These are phyloP conservation scores for Iguana delicatissima DNA, from an alignment of 2,797 vertebrate genomes.

Conservation along the genomic window DNA sequence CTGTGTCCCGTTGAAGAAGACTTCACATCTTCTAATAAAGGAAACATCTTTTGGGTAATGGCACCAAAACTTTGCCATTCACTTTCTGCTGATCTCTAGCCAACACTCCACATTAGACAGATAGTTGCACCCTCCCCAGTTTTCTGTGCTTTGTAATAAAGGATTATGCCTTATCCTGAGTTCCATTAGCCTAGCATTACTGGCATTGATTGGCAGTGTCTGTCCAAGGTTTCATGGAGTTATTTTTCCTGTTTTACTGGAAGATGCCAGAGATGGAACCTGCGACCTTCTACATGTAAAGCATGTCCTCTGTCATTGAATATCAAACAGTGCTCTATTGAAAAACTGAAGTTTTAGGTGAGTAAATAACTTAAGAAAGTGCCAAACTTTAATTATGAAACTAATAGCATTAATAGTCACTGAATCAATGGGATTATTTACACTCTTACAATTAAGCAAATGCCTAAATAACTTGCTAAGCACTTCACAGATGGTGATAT, in stretches of 20 bases:
- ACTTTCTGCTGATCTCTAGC: background rate
- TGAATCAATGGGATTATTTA: constrained; percentile 23
- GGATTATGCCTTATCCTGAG: too few relatives aligned
- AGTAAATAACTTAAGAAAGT: constrained; percentile 8
- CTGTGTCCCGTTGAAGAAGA: too few relatives aligned
- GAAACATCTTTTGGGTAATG: background rate
- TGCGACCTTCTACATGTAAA: background rate
- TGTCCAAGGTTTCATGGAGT: background rate
- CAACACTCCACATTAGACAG: background rate
- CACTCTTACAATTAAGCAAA: constrained; percentile 30
- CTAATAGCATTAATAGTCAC: constrained; percentile 22
- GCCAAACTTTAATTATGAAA: constrained; percentile 32
- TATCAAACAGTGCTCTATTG: background rate
- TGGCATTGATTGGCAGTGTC: background rate
- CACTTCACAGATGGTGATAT: constrained; percentile 49
- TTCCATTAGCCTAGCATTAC: background rate
- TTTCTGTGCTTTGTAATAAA: too few relatives aligned
- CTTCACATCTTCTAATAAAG: background rate
- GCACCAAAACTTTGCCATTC: background rate
- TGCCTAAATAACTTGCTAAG: constrained; percentile 30
- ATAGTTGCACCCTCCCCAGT: too few relatives aligned
- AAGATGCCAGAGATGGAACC: background rate
- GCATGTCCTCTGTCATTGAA: background rate
- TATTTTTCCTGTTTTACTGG: background rate
- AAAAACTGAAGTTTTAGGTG: constrained; percentile 1